phyloP scores from a whole-genome alignment of 2,797 vertebrate species.

The Poeciliopsis gracilis region DNA sequence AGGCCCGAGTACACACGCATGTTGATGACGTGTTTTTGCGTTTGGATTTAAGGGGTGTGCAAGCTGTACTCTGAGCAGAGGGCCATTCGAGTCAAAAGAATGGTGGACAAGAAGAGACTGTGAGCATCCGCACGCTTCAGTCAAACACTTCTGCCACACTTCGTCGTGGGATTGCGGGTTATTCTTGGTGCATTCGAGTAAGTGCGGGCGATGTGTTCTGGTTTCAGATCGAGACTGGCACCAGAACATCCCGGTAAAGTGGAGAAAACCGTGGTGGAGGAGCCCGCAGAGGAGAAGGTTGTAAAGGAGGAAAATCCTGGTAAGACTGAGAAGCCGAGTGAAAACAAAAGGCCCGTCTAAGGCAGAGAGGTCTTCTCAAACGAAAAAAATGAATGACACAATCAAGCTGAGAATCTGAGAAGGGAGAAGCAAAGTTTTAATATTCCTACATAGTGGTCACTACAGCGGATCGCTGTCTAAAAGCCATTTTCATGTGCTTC shows the following conservation, averaged over 20 bases:
- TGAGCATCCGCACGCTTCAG: constrained; percentile 77
- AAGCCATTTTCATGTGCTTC: too few relatives aligned
- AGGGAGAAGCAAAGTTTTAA: too few relatives aligned
- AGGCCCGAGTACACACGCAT: background rate
- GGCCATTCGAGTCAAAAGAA: constrained; percentile 92
- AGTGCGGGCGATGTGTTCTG: background rate
- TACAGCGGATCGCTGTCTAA: too few relatives aligned
- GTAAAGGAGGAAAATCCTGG: constrained; percentile 83
- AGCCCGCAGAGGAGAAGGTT: constrained; percentile 79
- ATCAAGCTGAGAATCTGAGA: too few relatives aligned
- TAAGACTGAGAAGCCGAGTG: constrained; percentile 43
- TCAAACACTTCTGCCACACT: background rate
- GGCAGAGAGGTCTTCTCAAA: background rate
- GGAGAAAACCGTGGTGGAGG: constrained; percentile 65
- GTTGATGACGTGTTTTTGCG: background rate
- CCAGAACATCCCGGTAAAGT: constrained; percentile 82
- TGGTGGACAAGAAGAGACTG: constrained; percentile 97
- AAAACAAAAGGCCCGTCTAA: background rate
- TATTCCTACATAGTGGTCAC: too few relatives aligned
- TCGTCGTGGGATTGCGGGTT: background rate
- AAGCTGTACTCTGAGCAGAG: constrained; percentile 97
- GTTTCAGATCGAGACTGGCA: constrained; percentile 88
- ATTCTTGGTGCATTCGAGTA: background rate
- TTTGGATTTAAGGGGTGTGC: constrained; percentile 86
- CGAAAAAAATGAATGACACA: background rate